These are phyloP conservation scores for Tachystola acroxantha DNA, from an alignment of 2,888 invertebrate species.

Conservation along the genomic window DNA sequence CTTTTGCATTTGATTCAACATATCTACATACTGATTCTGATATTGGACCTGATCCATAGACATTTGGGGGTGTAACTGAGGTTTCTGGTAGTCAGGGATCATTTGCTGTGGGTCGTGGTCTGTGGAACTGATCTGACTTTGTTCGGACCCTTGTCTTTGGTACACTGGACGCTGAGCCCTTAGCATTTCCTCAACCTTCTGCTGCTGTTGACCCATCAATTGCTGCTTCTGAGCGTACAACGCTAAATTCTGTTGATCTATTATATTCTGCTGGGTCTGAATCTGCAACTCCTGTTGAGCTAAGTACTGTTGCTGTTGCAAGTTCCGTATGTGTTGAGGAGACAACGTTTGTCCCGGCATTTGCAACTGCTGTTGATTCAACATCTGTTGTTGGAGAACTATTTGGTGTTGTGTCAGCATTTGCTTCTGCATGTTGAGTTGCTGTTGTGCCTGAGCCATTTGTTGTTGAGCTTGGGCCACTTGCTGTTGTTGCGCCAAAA, in stretches of 20 bases:
- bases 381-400: slow-evolving; percentile 69
- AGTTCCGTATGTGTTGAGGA: slow-evolving; percentile 59
- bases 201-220: slow-evolving; percentile 74
- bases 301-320: slow-evolving; percentile 71
- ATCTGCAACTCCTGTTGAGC: slow-evolving; percentile 71
- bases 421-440: slow-evolving; percentile 69
- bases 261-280: slow-evolving; percentile 75
- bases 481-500: slow-evolving; percentile 63
- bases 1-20: slow-evolving; percentile 50
- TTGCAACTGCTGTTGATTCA: slow-evolving; percentile 59
- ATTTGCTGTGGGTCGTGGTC: slow-evolving; percentile 57
- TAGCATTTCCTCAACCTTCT: slow-evolving; percentile 61
- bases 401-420: slow-evolving; percentile 67
- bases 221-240: slow-evolving; percentile 71
- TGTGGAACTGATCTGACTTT: slow-evolving; percentile 58
- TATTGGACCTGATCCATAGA: slow-evolving; percentile 60
- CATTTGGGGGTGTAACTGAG: slow-evolving; percentile 54
- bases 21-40: slow-evolving; percentile 41
- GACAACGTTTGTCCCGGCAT: slow-evolving; percentile 69
- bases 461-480: slow-evolving; percentile 69
- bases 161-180: slow-evolving; percentile 60
- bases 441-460: slow-evolving; percentile 63
- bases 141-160: slow-evolving; percentile 65
- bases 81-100: slow-evolving; percentile 50
- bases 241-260: slow-evolving; percentile 75